A percentile compares a stretch with the other conserved stretches of the same genome.
Conservation (phyloP, 2,113 vertebrate genomes). For the Delphinus delphis region DNA sequence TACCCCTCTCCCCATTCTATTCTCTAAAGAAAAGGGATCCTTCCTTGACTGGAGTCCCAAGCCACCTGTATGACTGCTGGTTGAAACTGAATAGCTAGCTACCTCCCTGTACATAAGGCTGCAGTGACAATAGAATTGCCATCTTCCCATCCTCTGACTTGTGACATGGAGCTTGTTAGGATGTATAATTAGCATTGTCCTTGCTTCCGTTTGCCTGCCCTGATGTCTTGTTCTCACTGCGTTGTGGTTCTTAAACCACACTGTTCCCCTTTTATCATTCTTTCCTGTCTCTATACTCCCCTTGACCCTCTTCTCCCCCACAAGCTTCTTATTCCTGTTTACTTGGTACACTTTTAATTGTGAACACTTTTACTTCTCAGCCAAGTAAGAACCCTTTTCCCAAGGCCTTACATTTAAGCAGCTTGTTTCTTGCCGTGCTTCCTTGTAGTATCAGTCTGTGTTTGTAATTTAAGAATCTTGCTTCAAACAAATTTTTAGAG, state of each 20-base stretch:
- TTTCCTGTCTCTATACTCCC: background rate
- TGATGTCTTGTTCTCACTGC: background rate
- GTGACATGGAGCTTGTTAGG: background rate
- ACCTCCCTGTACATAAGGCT: background rate
- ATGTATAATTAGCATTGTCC: background rate
- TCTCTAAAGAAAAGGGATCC: background rate
- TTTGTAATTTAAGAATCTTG: background rate
- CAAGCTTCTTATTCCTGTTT: background rate
- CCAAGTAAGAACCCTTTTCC: background rate
- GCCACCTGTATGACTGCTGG: background rate
- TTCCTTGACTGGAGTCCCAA: background rate
- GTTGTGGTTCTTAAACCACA: background rate
- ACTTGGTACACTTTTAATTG: background rate
- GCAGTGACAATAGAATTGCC: background rate
- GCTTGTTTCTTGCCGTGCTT: background rate
- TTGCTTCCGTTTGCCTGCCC: background rate
- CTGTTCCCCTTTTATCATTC: background rate
- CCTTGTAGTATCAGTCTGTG: background rate
- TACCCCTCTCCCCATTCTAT: background rate
- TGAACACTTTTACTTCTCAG: background rate
- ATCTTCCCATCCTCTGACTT: background rate
- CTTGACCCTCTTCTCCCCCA: background rate
- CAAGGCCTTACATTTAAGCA: background rate
- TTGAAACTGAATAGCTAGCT: background rate
- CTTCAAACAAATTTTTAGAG: background rate